Evolutionary conservation across 2,113 vertebrate species (phyloP).

Genomic region (Phrynocephalus versicolor): DNA sequence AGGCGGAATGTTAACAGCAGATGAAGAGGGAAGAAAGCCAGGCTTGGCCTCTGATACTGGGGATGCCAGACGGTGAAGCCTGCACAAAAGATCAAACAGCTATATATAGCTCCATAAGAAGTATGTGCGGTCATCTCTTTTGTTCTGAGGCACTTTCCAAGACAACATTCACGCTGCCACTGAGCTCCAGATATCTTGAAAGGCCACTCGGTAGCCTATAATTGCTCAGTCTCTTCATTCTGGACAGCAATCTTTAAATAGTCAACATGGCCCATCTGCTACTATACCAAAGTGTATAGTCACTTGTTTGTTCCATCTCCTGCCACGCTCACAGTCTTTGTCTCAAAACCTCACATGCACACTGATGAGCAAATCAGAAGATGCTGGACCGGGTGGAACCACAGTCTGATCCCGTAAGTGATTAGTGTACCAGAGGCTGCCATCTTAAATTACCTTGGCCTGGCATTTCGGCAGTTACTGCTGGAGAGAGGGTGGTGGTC

Average conservation of each 20-base stretch:
- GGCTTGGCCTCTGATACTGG: conserved; percentile 2
- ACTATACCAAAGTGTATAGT: neutral
- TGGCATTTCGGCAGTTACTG: neutral
- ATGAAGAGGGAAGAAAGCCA: conserved; percentile 20
- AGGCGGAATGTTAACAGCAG: conserved; percentile 38
- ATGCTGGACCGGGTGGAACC: neutral
- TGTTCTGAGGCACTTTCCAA: conserved; percentile 7
- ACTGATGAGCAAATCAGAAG: neutral
- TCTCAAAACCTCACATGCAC: neutral
- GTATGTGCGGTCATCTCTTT: conserved; percentile 25
- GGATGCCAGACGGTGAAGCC: conserved; percentile 16
- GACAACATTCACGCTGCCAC: neutral
- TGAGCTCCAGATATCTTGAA: neutral
- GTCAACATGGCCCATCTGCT: neutral
- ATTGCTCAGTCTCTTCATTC: neutral
- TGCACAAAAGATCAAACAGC: conserved; percentile 17
- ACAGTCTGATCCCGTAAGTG: neutral
- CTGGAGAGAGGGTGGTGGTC: neutral
- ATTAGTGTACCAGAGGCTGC: too few relatives aligned
- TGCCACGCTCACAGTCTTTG: neutral
- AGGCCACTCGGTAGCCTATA: neutral
- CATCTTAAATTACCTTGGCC: neutral
- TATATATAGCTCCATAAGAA: conserved; percentile 33
- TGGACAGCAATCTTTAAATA: neutral
- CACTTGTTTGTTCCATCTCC: neutral